These are phyloP conservation scores for Oreochromis spilurus DNA, from an alignment of 2,113 vertebrate species.

Conservation along the genomic window DNA sequence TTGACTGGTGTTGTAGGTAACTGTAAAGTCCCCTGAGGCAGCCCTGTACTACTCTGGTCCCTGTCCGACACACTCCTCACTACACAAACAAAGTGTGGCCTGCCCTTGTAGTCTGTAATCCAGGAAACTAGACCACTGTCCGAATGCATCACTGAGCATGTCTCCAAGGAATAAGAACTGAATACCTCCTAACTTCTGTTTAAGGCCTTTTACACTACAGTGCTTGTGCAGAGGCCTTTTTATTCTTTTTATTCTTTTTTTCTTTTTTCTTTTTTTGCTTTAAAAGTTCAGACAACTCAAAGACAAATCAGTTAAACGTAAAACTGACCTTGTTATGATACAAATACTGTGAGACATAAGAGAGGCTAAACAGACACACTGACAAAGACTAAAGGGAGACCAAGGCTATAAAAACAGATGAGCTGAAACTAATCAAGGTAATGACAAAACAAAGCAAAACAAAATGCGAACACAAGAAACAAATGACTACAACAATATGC, in stretches of 20 bases:
- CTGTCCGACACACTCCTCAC: conserved; percentile 20
- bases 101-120: conserved; percentile 41
- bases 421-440: background rate
- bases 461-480: background rate
- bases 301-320: background rate
- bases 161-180: background rate
- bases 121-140: conserved; percentile 2
- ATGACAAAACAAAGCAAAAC: background rate
- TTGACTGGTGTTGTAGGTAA: conserved; percentile 19
- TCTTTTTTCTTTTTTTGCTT: background rate
- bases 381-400: background rate
- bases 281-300: background rate
- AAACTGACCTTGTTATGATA: background rate
- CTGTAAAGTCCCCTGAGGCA: conserved; percentile 11
- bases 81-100: conserved; percentile 21
- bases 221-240: background rate
- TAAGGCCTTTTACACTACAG: background rate
- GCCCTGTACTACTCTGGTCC: background rate
- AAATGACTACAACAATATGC: background rate
- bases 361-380: background rate
- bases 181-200: background rate
- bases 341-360: background rate
- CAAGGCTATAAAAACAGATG: background rate
- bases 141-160: conserved; percentile 23
- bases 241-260: background rate